Evolutionary conservation across 2,113 vertebrate species (phyloP), one percentile per base, ranked within the genome.

Genomic region (Eonycteris spelaea): DNA sequence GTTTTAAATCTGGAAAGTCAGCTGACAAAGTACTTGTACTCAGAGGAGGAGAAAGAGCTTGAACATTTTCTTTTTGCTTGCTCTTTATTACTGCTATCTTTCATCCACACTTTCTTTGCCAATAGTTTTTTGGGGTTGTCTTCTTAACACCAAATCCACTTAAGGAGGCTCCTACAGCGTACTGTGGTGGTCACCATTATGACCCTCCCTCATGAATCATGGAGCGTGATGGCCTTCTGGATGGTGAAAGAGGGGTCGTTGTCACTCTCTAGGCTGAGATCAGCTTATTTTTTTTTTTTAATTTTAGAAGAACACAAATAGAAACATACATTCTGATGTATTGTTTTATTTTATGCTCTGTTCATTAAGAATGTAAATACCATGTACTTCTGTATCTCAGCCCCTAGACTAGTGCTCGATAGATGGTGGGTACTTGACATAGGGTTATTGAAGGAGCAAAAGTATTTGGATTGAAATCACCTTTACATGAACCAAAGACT

Each of bases 81-180:
- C 5, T 48, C 40, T 15, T 61, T 38, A 10, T 22, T 3, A 22
- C 11, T 16, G 12, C 33, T 15, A 0, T 48, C 14, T 30, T 86
- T 68, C 59, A 35, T 38, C 63, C 83, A 26, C 7, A 11, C 28
- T 53, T 59, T 71, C 38, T 70, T 38, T 55, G 35, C 33, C 38
- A 19, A 26, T 8, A 13, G 28, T 30, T 63, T 63, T 57, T 67
- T 16, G n/a, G 51, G 35, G 28, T 16, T 71, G 18, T 65, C 43
- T 80, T 7, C 53, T 82, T 75, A 71, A 91, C 87, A 68, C 35
- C 43, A 13, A 16, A 40, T 61, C 38, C 74, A 45, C 8, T 45
- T 5, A 21, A 13, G 5, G 6, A n/a, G 3, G 3, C 3, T 3
- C 12, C 68, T 12, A 3, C 5, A 53, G 40, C 2, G 24, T 1